These are phyloP conservation scores for Chunga burmeisteri DNA, from an alignment of 2,113 vertebrate genomes.

Conservation along the genomic window DNA sequence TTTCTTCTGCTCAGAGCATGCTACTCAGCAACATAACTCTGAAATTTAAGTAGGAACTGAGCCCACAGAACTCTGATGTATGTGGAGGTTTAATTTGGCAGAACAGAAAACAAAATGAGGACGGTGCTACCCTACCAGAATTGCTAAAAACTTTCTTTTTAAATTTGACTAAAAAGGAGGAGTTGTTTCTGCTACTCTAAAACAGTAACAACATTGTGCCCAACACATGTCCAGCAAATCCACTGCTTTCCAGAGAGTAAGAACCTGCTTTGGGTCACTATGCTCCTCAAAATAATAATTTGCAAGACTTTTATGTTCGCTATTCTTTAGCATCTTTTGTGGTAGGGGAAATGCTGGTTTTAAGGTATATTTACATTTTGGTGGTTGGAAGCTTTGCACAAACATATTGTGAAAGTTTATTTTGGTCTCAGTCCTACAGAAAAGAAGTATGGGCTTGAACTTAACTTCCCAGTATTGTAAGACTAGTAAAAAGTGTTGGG, in stretches of 20 bases:
- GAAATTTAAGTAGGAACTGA: constrained; percentile 5
- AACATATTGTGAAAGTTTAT: neutral
- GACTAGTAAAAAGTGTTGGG: neutral
- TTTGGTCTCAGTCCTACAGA: neutral
- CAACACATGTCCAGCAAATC: neutral
- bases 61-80: constrained; percentile 25
- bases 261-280: neutral
- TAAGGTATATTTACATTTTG: neutral
- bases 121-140: neutral
- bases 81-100: neutral
- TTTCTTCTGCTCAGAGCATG: constrained; percentile 39
- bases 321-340: neutral
- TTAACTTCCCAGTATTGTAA: neutral
- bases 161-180: neutral
- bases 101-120: neutral
- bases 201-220: neutral
- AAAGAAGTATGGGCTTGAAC: neutral
- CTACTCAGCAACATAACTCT: constrained; percentile 20
- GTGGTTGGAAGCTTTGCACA: neutral
- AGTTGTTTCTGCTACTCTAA: neutral
- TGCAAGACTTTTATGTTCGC: neutral
- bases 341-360: neutral
- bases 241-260: neutral
- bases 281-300: neutral
- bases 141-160: neutral